Evolutionary conservation across 1,140 invertebrate species (phyloP).

Genomic region (Ips nitidus): DNA sequence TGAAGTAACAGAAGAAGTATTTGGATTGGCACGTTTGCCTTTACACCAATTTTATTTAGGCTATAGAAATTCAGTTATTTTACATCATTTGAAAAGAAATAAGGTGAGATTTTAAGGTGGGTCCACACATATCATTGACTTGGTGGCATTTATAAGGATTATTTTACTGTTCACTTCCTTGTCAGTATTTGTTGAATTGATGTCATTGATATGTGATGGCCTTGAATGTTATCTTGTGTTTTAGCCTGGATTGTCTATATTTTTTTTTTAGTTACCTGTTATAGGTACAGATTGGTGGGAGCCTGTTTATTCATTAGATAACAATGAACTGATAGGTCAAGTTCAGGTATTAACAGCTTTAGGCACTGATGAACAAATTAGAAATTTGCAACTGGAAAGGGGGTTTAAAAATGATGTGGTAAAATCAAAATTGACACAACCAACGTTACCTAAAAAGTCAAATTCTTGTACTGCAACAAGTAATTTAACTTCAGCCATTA

Average conservation of each 20-base stretch:
- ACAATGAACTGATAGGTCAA: slow-evolving; percentile 54
- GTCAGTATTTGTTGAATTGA: too few species aligned
- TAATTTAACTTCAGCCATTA: neutral
- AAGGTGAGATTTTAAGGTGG: slow-evolving; percentile 37
- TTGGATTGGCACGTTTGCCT: slow-evolving; percentile 60
- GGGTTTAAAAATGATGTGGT: slow-evolving; percentile 52
- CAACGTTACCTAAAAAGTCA: slow-evolving; percentile 3
- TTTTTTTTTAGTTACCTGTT: slow-evolving; percentile 57
- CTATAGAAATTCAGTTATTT: slow-evolving; percentile 59
- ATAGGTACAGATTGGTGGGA: slow-evolving; percentile 64
- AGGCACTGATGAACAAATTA: slow-evolving; percentile 62
- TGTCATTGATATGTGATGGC: too few species aligned
- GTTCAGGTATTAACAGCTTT: slow-evolving; percentile 60
- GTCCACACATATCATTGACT: too few species aligned
- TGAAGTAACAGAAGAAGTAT: slow-evolving; percentile 49
- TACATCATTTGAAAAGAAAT: slow-evolving; percentile 55
- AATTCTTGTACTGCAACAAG: slow-evolving; percentile 3
- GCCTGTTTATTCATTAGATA: slow-evolving; percentile 54
- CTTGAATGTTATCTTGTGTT: too few species aligned
- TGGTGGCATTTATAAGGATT: too few species aligned
- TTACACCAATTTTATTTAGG: slow-evolving; percentile 63
- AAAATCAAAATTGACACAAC: slow-evolving; percentile 34
- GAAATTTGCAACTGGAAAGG: slow-evolving; percentile 57
- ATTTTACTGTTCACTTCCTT: too few species aligned
- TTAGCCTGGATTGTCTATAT: too few species aligned